Base-by-base conservation (phyloP, 2,888 invertebrate species). In the Lithophane leautieri region DNA sequence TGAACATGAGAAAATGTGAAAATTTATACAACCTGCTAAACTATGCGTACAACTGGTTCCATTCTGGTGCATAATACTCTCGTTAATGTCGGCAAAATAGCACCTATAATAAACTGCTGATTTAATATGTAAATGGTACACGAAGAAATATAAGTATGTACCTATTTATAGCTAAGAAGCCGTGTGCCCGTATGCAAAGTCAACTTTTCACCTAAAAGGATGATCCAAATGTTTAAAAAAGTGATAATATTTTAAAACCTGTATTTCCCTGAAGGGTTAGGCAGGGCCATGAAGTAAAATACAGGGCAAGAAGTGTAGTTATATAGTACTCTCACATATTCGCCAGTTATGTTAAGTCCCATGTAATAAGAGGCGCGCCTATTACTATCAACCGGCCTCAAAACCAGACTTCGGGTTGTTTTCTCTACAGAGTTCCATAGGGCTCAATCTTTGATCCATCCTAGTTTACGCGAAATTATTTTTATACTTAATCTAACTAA, bases 1-100 rank as follows among this genome's bases (percentile, higher is more conserved):
- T 0, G 60, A 67, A 81, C 81, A 52, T 71, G 60, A 76, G 56
- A 81, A 81, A 60, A 81, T 81, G 69, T 75, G 66, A 75, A 75
- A 79, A 79, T 67, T 63, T n/a, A 70, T 66, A 54, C 44, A 61
- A 60, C 40, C 42, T 11, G 25, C 16, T 65, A 50, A 60, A 56
- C 54, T 77, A 71, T 82, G 69, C 61, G 44, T 44, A 65, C 4
- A 68, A 60, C 56, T 61, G 56, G 69, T 70, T 82, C 34, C 68
- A 56, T 56, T 60, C 25, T 54, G 50, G 9, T 14, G 63, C 54
- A 60, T 81, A 81, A 63, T 70, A 70, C 70, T 68, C 67, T 54
- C 47, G 19, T 47, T 63, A 68, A 50, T 60, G 50, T 50, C 76
- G 19, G 44, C 52, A 25, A 25, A 65, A 65, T 56, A 44, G 25